Base-by-base conservation (phyloP, 2,888 invertebrate species). In the Clanis bilineata region DNA sequence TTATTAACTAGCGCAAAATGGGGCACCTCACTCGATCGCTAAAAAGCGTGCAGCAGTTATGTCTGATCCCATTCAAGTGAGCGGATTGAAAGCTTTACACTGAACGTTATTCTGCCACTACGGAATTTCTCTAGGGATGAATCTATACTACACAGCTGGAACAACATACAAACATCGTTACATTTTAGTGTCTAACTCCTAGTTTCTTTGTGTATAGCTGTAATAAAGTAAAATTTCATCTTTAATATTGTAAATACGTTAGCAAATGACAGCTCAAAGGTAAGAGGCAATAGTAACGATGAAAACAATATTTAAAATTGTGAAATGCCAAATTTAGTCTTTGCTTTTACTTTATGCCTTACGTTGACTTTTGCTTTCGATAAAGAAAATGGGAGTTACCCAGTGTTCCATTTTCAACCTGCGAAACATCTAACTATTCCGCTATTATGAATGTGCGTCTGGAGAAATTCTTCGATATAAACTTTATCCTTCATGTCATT, bases 91-190 rank as follows among this genome's bases (percentile, higher is more conserved):
- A 76, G 76, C 73, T 74, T 74, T 74, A 69, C 67, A 64, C 64
- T 68, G 69, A 74, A 64, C 69, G 71, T 74, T 72, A 71, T 74
- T 69, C 74, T 69, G 72, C 68, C 68, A 71, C 69, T 73, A 64
- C 68, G 67, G 68, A 73, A 81, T 79, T 80, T 78, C 82, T 82
- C 80, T 59, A 60, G 77, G 77, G 77, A 79, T 76, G 76, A 80
- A 80, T 81, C 75, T 76, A 72, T 71, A 71, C 73, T 73, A 72
- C 72, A 79, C 75, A 71, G 76, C 64, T 72, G 62, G 72, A 77
- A 73, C 74, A 75, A 70, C 71, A 74, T 73, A 76, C 74, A 74
- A 75, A 77, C 71, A 74, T 78, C 73, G 74, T 79, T 80, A 76
- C 70, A 66, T 70, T 75, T n/a, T 73, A 77, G 72, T 66, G 64